A percentile compares a stretch with the other conserved stretches of the same genome.
These are phyloP conservation scores for Acanthosepion lycidas DNA, from an alignment of 2,888 invertebrate genomes.

Conservation along the genomic window DNA sequence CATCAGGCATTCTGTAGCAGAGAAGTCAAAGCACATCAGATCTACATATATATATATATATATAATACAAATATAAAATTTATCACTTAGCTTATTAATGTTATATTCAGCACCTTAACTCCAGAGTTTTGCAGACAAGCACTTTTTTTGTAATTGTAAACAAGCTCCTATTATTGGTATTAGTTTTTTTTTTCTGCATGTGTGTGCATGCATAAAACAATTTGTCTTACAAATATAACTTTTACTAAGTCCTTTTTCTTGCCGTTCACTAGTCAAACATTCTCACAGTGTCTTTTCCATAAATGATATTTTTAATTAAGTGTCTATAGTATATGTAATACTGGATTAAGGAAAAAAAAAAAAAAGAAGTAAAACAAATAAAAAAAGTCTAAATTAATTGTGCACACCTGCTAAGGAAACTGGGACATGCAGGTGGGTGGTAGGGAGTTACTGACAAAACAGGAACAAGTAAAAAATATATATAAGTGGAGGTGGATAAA, in stretches of 20 bases:
- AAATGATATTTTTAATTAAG: background rate
- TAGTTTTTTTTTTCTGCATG: background rate
- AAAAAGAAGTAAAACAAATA: background rate
- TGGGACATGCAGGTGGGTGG: background rate
- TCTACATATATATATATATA: no score
- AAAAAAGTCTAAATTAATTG: background rate
- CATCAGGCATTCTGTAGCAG: no score
- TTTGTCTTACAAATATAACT: no score
- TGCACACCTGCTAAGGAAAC: constrained; percentile 24
- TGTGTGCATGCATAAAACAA: background rate
- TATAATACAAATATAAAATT: no score
- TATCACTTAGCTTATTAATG: no score
- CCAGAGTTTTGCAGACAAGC: no score
- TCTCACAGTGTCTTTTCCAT: background rate
- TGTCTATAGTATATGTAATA: background rate
- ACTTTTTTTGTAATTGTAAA: no score
- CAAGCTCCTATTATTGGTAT: no score
- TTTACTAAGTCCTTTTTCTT: no score
- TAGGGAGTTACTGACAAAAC: background rate
- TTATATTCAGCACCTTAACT: no score
- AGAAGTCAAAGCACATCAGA: no score
- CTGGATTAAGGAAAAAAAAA: background rate
- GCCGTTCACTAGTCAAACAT: background rate
- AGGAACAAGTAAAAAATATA: background rate
- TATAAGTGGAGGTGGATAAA: background rate